Conservation (phyloP, 2,888 invertebrate species). For the Acrocyrtus sp. region DNA sequence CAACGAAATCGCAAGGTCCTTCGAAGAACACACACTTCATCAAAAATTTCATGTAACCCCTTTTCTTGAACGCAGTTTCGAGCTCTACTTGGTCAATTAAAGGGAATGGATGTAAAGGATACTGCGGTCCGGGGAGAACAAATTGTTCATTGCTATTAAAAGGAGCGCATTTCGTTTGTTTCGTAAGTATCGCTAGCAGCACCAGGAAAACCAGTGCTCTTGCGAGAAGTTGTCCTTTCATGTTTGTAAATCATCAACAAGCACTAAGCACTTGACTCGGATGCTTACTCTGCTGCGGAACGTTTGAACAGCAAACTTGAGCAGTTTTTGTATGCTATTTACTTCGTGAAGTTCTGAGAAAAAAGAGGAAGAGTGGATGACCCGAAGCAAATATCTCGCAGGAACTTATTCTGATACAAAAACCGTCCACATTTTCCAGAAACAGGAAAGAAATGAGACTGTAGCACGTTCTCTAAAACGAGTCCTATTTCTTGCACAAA, state of each 20-base stretch:
- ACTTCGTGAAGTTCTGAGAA: no score
- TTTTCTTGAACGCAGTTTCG: conserved; percentile 25
- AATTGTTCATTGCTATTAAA: conserved; percentile 1
- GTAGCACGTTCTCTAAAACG: no score
- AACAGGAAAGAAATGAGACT: no score
- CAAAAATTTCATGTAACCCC: conserved; percentile 40
- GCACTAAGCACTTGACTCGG: neutral
- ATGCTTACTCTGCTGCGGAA: no score
- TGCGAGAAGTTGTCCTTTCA: neutral
- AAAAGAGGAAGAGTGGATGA: no score
- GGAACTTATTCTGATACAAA: no score
- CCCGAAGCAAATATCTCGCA: no score
- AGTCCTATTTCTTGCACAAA: no score
- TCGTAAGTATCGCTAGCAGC: conserved; percentile 12
- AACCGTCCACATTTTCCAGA: no score
- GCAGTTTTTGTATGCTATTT: no score
- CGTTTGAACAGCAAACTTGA: no score
- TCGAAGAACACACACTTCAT: conserved; percentile 53
- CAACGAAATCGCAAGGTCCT: conserved; percentile 51
- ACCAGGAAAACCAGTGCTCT: conserved; percentile 19
- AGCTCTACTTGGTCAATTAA: conserved; percentile 34
- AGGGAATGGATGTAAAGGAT: conserved; percentile 30
- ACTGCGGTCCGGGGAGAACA: conserved; percentile 30
- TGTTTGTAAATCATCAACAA: neutral
- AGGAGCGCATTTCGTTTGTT: neutral